phyloP scores from a whole-genome alignment of 2,888 invertebrate genomes.

The Idaea dimidiata region DNA sequence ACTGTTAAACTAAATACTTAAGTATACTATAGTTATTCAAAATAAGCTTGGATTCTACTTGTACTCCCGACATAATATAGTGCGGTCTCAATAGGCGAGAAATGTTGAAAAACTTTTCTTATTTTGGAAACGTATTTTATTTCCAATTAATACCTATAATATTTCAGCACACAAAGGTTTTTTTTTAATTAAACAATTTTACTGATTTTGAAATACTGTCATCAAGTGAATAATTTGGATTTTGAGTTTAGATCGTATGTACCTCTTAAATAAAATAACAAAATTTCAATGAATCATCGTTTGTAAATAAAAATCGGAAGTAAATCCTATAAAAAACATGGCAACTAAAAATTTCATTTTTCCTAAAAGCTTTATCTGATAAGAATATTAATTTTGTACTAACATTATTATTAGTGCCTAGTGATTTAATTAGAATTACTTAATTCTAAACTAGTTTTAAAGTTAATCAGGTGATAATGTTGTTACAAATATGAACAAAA shows the following conservation, averaged over 20 bases:
- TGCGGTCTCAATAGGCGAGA: too few relatives aligned
- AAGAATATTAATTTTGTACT: conserved; percentile 41
- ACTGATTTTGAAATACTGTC: too few relatives aligned
- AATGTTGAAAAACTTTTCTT: too few relatives aligned
- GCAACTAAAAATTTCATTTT: background rate
- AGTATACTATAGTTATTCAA: conserved; percentile 45
- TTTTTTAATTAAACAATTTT: too few relatives aligned
- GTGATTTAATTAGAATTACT: conserved; percentile 40
- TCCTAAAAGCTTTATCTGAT: background rate
- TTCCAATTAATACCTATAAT: too few relatives aligned
- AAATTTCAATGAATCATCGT: too few relatives aligned
- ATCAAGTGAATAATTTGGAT: too few relatives aligned
- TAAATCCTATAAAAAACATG: background rate
- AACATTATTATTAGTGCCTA: conserved; percentile 44
- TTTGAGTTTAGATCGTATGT: too few relatives aligned
- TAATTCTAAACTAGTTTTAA: conserved; percentile 15
- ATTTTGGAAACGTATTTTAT: too few relatives aligned
- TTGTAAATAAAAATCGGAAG: background rate
- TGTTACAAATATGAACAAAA: conserved; percentile 24
- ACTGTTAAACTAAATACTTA: conserved; percentile 52
- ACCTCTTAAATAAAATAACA: too few relatives aligned
- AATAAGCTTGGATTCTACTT: conserved; percentile 9
- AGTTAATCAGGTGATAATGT: conserved; percentile 33
- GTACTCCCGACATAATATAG: background rate
- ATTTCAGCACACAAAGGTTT: too few relatives aligned